Evolutionary conservation across 2,888 invertebrate species (phyloP), one percentile per base, ranked within the genome.

Genomic region (Drosophila heteroneura): DNA sequence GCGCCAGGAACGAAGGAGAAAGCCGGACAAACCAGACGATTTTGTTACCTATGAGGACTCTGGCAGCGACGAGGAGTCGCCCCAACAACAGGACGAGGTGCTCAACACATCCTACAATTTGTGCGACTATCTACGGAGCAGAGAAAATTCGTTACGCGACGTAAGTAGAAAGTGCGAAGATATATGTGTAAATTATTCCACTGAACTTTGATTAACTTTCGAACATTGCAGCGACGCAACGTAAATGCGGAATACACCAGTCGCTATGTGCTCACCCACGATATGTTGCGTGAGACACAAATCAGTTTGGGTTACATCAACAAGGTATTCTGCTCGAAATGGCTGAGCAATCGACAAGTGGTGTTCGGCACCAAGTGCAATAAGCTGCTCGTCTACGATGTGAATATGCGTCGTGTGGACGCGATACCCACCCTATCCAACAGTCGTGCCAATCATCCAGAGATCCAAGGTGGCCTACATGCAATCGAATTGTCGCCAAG

Each of bases 331-430:
- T 98, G 98, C 93, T 98, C 98, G 0, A 97, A 98, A 93, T 99
- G 99, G 99, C 95, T 99, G 47, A 98, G 97, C 83, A 97, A 98
- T 94, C 95, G 98, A 89, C 98, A 98, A 94, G 97, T 99, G 68
- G 98, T 98, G 30, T 98, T 98, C 93, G 99, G 99, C 64, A 99
- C 99, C 60, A 99, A 99, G 94, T 99, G 99, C 94, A 99, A 99
- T 94, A 98, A 98, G 96, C 94, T 99, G 77, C 97, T 98, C 95
- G 98, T 99, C 39, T 97, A 98, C 93, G 98, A 99, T 93, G 97
- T 98, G 19, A 96, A 96, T 35, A 97, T 97, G 44, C 96, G 97
- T 64, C 96, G 97, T 66, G 95, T 98, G 91, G 97, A 97, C 92
- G 96, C 97, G 77, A 98, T 99, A 92, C 98, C 98, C 16, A 97